Evolutionary conservation across 2,113 vertebrate species (phyloP).

Genomic region (Gopherus evgoodei): DNA sequence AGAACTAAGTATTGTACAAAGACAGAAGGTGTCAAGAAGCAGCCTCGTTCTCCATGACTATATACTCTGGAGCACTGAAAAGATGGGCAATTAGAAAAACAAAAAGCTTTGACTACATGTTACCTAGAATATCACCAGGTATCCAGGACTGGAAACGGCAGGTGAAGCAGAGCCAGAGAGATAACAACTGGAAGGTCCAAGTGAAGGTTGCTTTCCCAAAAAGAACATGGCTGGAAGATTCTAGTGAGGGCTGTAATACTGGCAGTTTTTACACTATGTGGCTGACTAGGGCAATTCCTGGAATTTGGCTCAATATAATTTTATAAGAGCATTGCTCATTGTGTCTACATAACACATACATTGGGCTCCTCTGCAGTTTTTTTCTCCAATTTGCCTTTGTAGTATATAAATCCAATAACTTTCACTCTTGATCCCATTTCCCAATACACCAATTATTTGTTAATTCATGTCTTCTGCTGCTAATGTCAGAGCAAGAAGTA

Average conservation of each 20-base stretch:
- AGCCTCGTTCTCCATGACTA: not conserved
- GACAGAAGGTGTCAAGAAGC: not conserved
- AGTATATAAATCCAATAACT: not conserved
- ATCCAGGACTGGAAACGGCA: not conserved
- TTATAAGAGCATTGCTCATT: not conserved
- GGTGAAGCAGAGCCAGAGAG: not conserved
- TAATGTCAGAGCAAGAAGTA: not conserved
- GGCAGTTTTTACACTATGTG: not conserved
- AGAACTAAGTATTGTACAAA: not conserved
- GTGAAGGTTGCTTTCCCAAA: not conserved
- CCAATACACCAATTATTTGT: not conserved
- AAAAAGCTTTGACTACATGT: not conserved
- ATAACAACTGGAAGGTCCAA: not conserved
- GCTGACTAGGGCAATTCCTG: not conserved
- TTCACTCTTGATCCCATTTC: not conserved
- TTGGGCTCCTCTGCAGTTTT: not conserved
- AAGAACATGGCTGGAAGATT: not conserved
- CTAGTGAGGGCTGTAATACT: not conserved
- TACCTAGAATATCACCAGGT: not conserved
- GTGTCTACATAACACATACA: not conserved
- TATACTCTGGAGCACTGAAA: not conserved
- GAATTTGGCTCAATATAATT: not conserved
- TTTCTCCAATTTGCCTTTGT: not conserved
- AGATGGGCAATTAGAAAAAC: not conserved
- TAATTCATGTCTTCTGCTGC: not conserved